Evolutionary conservation across 2,888 invertebrate species (phyloP).

Genomic region (Hydriomena furcata): DNA sequence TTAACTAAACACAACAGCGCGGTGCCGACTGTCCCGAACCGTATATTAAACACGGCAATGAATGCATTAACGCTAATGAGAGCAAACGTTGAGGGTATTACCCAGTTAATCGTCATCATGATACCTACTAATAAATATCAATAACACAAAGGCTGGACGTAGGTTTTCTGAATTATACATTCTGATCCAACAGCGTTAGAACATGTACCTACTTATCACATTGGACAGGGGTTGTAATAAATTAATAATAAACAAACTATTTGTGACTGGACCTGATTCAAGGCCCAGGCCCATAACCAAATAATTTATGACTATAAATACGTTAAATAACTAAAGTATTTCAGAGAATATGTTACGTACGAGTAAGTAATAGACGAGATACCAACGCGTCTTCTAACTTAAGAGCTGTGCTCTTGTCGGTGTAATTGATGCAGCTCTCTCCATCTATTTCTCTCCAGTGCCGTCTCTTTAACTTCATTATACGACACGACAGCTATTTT

Average conservation of each 20-base stretch:
- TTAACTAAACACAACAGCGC: no score
- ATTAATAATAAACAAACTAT: slow-evolving; percentile 40
- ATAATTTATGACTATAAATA: no score
- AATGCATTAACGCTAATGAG: slow-evolving; percentile 33
- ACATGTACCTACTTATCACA: slow-evolving; percentile 38
- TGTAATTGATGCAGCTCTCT: no score
- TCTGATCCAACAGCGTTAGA: slow-evolving; percentile 14
- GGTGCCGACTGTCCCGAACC: not conserved
- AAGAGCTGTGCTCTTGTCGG: no score
- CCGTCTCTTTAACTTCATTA: no score
- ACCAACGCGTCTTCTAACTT: no score
- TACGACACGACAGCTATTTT: no score
- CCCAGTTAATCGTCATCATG: slow-evolving; percentile 24
- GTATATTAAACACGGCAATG: slow-evolving; percentile 11
- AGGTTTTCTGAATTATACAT: slow-evolving; percentile 32
- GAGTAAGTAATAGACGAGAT: no score
- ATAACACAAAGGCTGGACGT: slow-evolving; percentile 25
- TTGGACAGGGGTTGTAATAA: slow-evolving; percentile 40
- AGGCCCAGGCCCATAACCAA: not conserved
- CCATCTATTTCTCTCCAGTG: no score
- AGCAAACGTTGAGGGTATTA: slow-evolving; percentile 24
- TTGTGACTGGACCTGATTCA: slow-evolving; percentile 33
- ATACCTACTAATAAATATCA: slow-evolving; percentile 35
- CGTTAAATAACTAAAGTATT: no score
- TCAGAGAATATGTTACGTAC: no score